phyloP scores from a whole-genome alignment of 2,113 vertebrate species.

The Tringa solitaria region DNA sequence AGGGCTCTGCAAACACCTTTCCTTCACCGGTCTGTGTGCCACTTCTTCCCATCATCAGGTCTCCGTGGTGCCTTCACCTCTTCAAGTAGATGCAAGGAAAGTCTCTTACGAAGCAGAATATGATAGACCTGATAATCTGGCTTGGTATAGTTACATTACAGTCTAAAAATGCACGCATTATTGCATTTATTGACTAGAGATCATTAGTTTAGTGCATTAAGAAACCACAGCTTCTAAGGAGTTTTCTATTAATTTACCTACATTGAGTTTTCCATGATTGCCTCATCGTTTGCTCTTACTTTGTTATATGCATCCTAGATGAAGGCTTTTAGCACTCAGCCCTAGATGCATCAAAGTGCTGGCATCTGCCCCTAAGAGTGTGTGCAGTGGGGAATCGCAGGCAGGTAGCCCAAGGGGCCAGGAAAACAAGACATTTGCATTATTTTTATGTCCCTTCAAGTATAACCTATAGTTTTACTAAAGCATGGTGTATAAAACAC shows the following conservation, averaged over 20 bases:
- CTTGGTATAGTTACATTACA: background rate
- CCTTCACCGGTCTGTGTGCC: background rate
- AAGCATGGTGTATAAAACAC: background rate
- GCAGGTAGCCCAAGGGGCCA: background rate
- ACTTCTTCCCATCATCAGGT: background rate
- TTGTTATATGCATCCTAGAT: background rate
- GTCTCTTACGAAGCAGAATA: background rate
- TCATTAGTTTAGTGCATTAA: slow-evolving; percentile 34
- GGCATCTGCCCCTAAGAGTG: background rate
- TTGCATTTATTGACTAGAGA: slow-evolving; percentile 6
- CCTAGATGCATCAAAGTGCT: background rate
- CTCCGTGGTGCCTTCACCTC: background rate
- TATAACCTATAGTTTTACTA: background rate
- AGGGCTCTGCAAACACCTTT: background rate
- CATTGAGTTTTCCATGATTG: background rate
- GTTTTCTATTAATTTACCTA: slow-evolving; percentile 45
- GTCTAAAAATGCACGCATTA: background rate
- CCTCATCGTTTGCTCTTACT: background rate
- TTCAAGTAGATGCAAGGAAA: background rate
- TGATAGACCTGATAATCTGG: background rate
- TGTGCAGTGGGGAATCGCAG: background rate
- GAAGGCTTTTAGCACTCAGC: slow-evolving; percentile 15
- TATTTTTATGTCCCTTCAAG: background rate
- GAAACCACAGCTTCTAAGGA: slow-evolving; percentile 7
- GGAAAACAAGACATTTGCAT: background rate